phyloP scores from a whole-genome alignment of 1,140 invertebrate genomes.

The Conopomorpha cramerella region DNA sequence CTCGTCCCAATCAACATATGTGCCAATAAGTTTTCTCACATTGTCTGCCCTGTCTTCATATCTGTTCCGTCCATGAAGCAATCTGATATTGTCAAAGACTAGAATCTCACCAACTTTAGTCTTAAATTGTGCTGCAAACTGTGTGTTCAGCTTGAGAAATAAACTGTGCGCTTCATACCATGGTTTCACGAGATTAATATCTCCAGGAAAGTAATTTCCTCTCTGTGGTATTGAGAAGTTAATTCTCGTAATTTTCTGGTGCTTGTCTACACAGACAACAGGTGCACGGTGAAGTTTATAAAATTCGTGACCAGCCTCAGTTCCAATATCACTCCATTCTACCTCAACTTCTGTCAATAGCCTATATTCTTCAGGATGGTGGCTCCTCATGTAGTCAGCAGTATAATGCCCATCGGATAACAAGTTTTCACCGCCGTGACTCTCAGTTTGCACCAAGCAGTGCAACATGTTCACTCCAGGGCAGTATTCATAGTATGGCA shows the following conservation, averaged over 20 bases:
- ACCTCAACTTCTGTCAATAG: constrained; percentile 60
- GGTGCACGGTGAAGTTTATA: constrained; percentile 66
- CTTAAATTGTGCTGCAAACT: constrained; percentile 65
- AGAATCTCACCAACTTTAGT: constrained; percentile 67
- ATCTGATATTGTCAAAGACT: constrained; percentile 71
- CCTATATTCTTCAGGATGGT: constrained; percentile 59
- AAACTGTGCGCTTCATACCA: constrained; percentile 67
- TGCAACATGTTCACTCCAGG: constrained; percentile 72
- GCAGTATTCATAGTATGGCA: constrained; percentile 75
- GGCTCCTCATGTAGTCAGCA: constrained; percentile 59
- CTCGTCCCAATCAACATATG: constrained; percentile 76
- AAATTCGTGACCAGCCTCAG: constrained; percentile 63
- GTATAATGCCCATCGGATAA: constrained; percentile 66
- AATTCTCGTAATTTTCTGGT: constrained; percentile 61
- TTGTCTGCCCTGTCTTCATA: constrained; percentile 64
- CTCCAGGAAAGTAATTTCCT: constrained; percentile 65
- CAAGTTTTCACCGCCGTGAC: constrained; percentile 65
- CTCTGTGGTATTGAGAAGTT: constrained; percentile 72
- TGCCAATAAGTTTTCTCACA: constrained; percentile 69
- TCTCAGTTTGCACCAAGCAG: constrained; percentile 67
- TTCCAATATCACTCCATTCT: constrained; percentile 70
- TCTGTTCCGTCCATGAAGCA: constrained; percentile 68
- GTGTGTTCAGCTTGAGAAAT: constrained; percentile 54
- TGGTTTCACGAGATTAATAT: constrained; percentile 60
- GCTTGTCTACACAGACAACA: constrained; percentile 63